Evolutionary conservation across 2,113 vertebrate species (phyloP).

Genomic region (Cephalopholis sonnerati): DNA sequence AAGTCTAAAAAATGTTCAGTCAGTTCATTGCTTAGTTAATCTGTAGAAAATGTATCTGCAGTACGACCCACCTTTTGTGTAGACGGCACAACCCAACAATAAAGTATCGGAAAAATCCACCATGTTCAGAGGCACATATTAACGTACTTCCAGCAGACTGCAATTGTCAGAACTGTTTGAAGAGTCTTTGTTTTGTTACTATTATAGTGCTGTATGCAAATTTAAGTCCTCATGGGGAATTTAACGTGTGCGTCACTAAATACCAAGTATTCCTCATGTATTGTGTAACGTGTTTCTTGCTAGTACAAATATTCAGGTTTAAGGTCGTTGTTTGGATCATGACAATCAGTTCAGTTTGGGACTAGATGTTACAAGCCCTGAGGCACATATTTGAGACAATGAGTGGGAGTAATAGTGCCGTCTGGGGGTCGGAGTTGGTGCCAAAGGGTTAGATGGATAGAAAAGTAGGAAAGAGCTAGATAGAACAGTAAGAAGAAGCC

Average conservation of each 20-base stretch:
- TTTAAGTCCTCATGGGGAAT: neutral
- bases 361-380: too few species aligned
- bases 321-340: neutral
- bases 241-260: neutral
- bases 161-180: slow-evolving; percentile 45
- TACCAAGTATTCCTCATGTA: neutral
- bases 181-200: neutral
- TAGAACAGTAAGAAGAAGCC: too few species aligned
- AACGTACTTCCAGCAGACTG: slow-evolving; percentile 45
- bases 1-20: neutral
- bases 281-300: neutral
- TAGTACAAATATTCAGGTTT: neutral
- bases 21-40: neutral
- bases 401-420: too few species aligned
- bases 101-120: slow-evolving; percentile 11
- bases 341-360: neutral
- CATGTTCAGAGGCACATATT: slow-evolving; percentile 19
- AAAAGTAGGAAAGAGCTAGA: too few species aligned
- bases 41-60: neutral
- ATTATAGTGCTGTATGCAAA: neutral
- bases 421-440: too few species aligned
- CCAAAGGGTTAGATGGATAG: too few species aligned
- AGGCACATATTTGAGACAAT: too few species aligned
- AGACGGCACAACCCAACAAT: slow-evolving; percentile 28
- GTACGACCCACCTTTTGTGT: neutral